These are phyloP conservation scores for Scolanthus callimorphus DNA, from an alignment of 92 coral and sea anemone species.

Conservation along the genomic window DNA sequence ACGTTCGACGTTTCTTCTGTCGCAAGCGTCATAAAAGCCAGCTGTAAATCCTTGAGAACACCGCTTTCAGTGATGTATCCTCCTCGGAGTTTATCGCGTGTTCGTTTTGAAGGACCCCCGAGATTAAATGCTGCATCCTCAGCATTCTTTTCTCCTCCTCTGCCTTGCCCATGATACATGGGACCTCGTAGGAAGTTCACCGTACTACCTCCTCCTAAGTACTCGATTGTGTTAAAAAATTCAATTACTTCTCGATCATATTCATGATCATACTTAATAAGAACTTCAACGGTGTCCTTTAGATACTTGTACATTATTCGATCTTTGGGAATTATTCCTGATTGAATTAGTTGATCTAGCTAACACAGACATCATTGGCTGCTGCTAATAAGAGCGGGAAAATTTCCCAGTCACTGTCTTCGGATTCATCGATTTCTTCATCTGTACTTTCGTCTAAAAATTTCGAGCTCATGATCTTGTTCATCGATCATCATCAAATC, in stretches of 20 bases:
- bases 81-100: slow-evolving; percentile 35
- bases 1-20: slow-evolving; percentile 10
- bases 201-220: neutral
- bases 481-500: too few species aligned
- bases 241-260: neutral
- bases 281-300: neutral
- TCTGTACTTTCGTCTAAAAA: slow-evolving; percentile 1
- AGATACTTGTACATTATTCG: neutral
- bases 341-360: neutral
- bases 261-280: neutral
- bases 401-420: neutral
- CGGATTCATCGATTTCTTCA: neutral
- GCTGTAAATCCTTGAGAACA: slow-evolving; percentile 25
- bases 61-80: slow-evolving; percentile 46
- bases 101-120: slow-evolving; percentile 47
- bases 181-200: slow-evolving; percentile 44
- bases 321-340: neutral
- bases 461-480: neutral
- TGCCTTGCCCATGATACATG: slow-evolving; percentile 31
- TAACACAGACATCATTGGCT: neutral
- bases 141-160: slow-evolving; percentile 29
- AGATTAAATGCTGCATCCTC: slow-evolving; percentile 33
- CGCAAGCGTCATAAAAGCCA: slow-evolving; percentile 21
- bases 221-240: neutral
- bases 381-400: neutral